Evolutionary conservation across 2,888 invertebrate genomes (phyloP).

Genomic region (Escarpia spicata): DNA sequence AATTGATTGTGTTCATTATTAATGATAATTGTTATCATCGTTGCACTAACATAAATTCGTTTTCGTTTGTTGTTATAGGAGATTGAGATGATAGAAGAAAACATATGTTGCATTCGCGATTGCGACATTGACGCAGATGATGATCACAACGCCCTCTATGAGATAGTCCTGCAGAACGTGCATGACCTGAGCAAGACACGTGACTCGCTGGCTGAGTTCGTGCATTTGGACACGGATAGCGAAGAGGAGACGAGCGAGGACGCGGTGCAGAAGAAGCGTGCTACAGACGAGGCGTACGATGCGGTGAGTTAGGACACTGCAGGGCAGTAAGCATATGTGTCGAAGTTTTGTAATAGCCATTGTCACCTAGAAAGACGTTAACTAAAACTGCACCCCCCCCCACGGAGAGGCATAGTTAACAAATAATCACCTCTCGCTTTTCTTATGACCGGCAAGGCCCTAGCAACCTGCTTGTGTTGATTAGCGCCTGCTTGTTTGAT

Average conservation of each 20-base stretch:
- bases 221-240: not conserved
- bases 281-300: not conserved
- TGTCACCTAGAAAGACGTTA: no score
- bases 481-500: not conserved
- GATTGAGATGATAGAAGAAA: conserved; percentile 6
- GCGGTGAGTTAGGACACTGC: not conserved
- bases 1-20: no score
- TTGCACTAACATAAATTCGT: not conserved
- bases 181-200: not conserved
- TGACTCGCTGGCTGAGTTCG: not conserved
- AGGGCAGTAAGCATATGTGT: not conserved
- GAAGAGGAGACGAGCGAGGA: not conserved
- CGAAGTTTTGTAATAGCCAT: no score
- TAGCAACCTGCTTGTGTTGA: not conserved
- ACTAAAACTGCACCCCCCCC: no score
- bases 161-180: not conserved
- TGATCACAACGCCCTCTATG: not conserved
- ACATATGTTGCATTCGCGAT: conserved; percentile 13
- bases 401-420: no score
- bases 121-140: not conserved
- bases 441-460: not conserved
- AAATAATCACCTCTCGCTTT: not conserved
- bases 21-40: not conserved
- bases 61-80: not conserved
- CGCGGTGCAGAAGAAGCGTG: not conserved